Percentiles rank a stretch among this genome's conserved stretches.
Evolutionary conservation across 2,113 vertebrate species (phyloP).

Genomic region (Dasypus novemcinctus): DNA sequence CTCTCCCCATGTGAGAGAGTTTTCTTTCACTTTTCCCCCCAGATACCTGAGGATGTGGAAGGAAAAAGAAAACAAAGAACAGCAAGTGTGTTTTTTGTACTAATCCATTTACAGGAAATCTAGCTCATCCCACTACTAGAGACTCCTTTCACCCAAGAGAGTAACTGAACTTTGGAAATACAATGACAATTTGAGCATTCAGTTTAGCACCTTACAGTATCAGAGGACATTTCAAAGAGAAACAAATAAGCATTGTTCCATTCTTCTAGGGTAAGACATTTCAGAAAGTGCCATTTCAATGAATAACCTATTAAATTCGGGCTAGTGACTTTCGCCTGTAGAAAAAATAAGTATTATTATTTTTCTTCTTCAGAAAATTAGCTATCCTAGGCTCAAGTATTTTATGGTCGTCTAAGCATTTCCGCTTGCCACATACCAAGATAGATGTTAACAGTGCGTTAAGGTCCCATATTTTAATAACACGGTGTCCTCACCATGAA

Average conservation of each 20-base stretch:
- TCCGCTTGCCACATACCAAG: not conserved
- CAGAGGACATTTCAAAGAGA: not conserved
- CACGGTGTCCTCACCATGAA: not conserved
- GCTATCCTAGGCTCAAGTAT: not conserved
- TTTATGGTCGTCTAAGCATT: too few species aligned
- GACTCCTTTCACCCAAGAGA: not conserved
- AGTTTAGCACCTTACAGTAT: not conserved
- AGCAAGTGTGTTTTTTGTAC: not conserved
- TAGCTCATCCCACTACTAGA: not conserved
- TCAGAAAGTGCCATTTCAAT: not conserved
- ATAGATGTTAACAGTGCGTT: rapidly evolving
- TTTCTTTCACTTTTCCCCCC: not conserved
- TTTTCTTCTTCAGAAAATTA: not conserved
- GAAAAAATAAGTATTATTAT: not conserved
- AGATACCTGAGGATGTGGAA: not conserved
- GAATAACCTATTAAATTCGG: not conserved
- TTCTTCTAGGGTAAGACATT: not conserved
- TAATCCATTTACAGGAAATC: not conserved
- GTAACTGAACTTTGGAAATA: not conserved
- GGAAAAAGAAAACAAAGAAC: not conserved
- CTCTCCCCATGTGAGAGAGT: rapidly evolving
- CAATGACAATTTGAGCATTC: not conserved
- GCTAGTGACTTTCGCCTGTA: too few species aligned
- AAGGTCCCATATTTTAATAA: not conserved
- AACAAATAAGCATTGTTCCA: not conserved